These are phyloP conservation scores for Mesoclemmys tuberculata DNA, from an alignment of 2,113 vertebrate species.

Conservation along the genomic window DNA sequence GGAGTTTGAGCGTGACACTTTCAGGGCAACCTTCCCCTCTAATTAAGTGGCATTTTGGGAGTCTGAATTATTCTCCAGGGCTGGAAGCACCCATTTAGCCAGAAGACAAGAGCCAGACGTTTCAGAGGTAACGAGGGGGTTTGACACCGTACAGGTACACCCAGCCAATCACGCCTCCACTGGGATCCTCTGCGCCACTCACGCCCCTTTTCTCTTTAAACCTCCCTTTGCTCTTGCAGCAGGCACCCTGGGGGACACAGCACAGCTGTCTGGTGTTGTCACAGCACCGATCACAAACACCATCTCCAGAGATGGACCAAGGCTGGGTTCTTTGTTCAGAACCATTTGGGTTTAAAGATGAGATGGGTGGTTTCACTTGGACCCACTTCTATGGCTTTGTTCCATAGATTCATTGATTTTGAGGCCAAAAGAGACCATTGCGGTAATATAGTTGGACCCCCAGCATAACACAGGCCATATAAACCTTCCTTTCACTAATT, in stretches of 20 bases:
- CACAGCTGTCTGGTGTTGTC: not conserved
- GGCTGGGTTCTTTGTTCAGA: not conserved
- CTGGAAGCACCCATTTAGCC: conserved; percentile 44
- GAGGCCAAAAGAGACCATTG: not conserved
- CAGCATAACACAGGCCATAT: not conserved
- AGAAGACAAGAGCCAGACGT: not conserved
- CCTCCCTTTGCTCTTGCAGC: not conserved
- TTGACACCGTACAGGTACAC: not conserved
- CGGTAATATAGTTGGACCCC: not conserved
- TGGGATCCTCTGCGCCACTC: not conserved
- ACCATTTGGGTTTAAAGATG: not conserved
- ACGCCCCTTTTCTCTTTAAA: not conserved
- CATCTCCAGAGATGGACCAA: fast-evolving
- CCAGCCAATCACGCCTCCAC: fast-evolving
- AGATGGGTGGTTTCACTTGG: fast-evolving
- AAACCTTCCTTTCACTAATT: not conserved
- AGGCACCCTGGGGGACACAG: not conserved
- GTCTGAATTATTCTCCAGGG: conserved; percentile 52
- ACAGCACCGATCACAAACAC: not conserved
- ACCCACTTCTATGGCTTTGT: not conserved
- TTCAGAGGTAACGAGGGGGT: not conserved
- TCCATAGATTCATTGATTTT: fast-evolving
- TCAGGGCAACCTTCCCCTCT: conserved; percentile 30
- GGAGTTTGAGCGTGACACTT: conserved; percentile 27
- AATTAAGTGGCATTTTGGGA: conserved; percentile 11